Conservation (phyloP, 1,140 invertebrate species). For the Holotrichia oblita region DNA sequence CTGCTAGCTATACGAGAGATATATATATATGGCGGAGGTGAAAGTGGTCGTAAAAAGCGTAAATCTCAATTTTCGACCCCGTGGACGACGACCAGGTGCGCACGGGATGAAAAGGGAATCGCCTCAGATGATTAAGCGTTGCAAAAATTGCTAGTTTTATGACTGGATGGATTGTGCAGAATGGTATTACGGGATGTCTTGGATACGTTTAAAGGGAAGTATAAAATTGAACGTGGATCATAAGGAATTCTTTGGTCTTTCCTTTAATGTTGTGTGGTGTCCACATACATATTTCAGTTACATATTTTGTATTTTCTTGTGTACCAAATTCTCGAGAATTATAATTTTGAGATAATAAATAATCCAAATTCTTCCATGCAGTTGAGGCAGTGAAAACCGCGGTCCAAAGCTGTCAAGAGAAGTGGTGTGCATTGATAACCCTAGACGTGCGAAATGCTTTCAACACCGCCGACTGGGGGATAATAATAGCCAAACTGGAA, state of each 20-base stretch:
- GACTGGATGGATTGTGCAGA: background rate
- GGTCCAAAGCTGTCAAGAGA: too few relatives aligned
- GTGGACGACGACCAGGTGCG: conserved; percentile 33
- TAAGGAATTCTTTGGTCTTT: background rate
- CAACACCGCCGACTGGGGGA: too few relatives aligned
- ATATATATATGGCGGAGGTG: conserved; percentile 30
- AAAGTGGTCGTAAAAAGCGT: conserved; percentile 31
- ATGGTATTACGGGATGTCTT: background rate
- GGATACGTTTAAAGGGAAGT: background rate
- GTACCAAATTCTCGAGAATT: too few relatives aligned
- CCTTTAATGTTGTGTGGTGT: too few relatives aligned
- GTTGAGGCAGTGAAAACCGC: too few relatives aligned
- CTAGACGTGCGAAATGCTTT: too few relatives aligned
- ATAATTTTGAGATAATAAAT: too few relatives aligned
- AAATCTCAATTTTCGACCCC: conserved; percentile 30
- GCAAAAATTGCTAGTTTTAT: conserved; percentile 29
- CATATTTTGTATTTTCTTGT: too few relatives aligned
- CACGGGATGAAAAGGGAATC: conserved; percentile 16
- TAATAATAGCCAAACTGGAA: too few relatives aligned
- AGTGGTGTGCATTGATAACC: too few relatives aligned
- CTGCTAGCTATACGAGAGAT: background rate
- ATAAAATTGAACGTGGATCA: background rate
- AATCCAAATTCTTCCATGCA: too few relatives aligned
- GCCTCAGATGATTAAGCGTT: conserved; percentile 28
- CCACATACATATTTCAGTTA: too few relatives aligned